A percentile compares a stretch with the other conserved stretches of the same genome.
These are phyloP conservation scores for Desmodus rotundus DNA, from an alignment of 2,113 vertebrate species.

Conservation along the genomic window DNA sequence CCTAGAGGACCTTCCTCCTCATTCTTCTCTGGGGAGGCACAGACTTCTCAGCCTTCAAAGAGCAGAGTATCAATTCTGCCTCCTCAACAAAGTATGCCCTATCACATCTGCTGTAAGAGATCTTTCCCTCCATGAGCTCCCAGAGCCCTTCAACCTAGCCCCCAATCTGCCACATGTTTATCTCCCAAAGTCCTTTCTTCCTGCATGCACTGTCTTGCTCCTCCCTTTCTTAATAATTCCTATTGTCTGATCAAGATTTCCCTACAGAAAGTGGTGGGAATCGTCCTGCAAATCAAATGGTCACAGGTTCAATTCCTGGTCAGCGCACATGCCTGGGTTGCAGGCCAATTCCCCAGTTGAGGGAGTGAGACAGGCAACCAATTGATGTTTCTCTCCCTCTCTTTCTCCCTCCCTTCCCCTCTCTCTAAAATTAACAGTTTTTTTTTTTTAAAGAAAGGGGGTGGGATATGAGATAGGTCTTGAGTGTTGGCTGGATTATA, in stretches of 20 bases:
- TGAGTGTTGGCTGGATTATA: neutral
- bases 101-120: neutral
- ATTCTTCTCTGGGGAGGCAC: neutral
- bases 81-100: neutral
- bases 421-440: too few species aligned
- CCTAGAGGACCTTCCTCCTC: neutral
- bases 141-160: neutral
- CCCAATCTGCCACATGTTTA: neutral
- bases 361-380: too few species aligned
- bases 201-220: fast-evolving
- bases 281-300: too few species aligned
- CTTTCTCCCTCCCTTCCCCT: too few species aligned
- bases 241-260: neutral
- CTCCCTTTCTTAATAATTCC: neutral
- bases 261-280: neutral
- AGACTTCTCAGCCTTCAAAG: neutral
- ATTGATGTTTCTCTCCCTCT: too few species aligned
- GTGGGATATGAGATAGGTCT: neutral
- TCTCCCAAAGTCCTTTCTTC: neutral
- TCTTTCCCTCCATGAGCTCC: neutral
- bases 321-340: too few species aligned
- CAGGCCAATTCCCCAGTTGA: too few species aligned
- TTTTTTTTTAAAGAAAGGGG: too few species aligned
- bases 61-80: neutral
- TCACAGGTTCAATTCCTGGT: too few species aligned